phyloP scores from a whole-genome alignment of 2,113 vertebrate genomes.

The Labrus mixtus region DNA sequence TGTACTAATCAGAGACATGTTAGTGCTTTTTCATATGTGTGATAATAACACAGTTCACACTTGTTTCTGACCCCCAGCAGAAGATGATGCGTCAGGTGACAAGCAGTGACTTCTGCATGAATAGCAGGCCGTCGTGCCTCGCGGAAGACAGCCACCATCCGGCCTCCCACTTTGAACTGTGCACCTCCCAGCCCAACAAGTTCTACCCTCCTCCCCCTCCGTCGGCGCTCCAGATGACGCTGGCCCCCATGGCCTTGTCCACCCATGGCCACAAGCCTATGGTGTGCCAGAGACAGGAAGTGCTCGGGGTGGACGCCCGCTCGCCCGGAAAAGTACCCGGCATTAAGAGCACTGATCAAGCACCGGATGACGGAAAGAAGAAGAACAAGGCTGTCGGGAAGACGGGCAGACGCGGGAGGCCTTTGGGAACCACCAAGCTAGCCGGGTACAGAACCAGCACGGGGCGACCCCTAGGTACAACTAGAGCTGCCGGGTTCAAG shows the following conservation, averaged over 20 bases:
- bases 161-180: slow-evolving; percentile 92
- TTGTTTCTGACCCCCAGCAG: slow-evolving; percentile 78
- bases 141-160: slow-evolving; percentile 91
- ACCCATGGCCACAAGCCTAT: slow-evolving; percentile 90
- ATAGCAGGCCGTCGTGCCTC: slow-evolving; percentile 92
- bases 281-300: slow-evolving; percentile 91
- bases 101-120: slow-evolving; percentile 92
- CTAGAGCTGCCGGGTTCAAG: slow-evolving; percentile 98
- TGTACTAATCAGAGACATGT: too few species aligned
- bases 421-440: slow-evolving; percentile 95
- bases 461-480: slow-evolving; percentile 95
- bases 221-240: slow-evolving; percentile 80
- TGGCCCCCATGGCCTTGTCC: slow-evolving; percentile 78
- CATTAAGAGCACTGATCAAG: slow-evolving; percentile 86
- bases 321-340: slow-evolving; percentile 80
- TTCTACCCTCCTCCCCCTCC: slow-evolving; percentile 89
- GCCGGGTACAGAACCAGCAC: slow-evolving; percentile 99
- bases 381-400: slow-evolving; percentile 91
- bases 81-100: slow-evolving; percentile 98
- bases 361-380: slow-evolving; percentile 92
- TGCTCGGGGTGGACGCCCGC: slow-evolving; percentile 84
- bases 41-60: neutral
- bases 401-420: slow-evolving; percentile 93
- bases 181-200: slow-evolving; percentile 91
- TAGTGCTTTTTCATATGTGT: neutral